Conservation (phyloP, 2,113 vertebrate genomes). For the Lagopus leucura region DNA sequence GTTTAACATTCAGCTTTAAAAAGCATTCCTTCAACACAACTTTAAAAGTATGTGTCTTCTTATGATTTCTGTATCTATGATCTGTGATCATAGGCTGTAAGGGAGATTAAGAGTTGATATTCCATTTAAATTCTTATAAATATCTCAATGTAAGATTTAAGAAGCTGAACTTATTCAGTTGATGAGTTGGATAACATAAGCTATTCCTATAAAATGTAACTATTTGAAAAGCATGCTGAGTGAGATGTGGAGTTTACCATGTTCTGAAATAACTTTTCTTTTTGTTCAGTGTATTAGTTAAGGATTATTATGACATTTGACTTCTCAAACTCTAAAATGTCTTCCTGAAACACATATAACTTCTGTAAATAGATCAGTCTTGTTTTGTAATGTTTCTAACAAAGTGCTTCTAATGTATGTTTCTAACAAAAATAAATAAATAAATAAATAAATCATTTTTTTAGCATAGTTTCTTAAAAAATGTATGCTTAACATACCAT, state of each 20-base stretch:
- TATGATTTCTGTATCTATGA: background rate
- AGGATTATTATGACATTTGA: background rate
- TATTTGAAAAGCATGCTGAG: background rate
- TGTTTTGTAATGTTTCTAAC: background rate
- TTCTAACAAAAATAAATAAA: background rate
- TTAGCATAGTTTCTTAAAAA: background rate
- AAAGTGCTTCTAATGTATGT: background rate
- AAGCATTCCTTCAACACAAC: background rate
- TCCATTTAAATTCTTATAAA: background rate
- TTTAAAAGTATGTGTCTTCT: background rate
- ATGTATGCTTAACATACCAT: background rate
- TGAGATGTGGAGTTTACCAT: background rate
- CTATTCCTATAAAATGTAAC: background rate
- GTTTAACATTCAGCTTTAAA: background rate
- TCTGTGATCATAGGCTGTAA: background rate
- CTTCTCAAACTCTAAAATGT: constrained; percentile 3
- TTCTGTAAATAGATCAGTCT: background rate
- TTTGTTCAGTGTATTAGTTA: background rate
- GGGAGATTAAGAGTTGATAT: background rate
- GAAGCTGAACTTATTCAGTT: background rate
- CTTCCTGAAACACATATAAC: background rate
- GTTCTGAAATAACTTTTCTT: background rate
- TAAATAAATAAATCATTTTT: background rate
- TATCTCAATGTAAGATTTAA: background rate
- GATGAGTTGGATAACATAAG: background rate